phyloP scores from a whole-genome alignment of 2,888 invertebrate genomes.

The Erpobdella octoculata region DNA sequence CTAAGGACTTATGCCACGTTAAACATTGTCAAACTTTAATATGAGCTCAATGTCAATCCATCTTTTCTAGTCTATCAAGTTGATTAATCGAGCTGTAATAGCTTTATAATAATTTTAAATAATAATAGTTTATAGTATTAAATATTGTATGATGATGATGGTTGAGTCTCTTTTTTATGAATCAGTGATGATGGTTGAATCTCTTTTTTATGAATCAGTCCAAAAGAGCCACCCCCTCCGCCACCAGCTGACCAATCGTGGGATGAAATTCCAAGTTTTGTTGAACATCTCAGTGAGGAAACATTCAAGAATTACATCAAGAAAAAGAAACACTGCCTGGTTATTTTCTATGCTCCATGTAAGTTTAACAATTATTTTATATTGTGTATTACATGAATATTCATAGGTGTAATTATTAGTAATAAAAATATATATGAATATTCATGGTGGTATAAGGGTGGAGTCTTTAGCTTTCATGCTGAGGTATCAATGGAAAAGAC shows the following conservation, averaged over 20 bases:
- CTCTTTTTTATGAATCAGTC: slow-evolving; percentile 49
- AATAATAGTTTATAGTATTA: background rate
- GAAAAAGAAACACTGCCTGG: slow-evolving; percentile 75
- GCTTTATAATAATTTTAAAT: background rate
- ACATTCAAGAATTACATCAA: slow-evolving; percentile 68
- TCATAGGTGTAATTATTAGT: background rate
- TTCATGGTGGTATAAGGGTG: background rate
- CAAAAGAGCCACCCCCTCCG: slow-evolving; percentile 71
- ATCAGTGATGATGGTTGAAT: no score
- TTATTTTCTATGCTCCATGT: slow-evolving; percentile 91
- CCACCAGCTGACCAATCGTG: slow-evolving; percentile 73
- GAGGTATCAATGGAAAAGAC: no score
- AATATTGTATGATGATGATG: background rate
- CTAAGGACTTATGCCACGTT: no score
- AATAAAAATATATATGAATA: background rate
- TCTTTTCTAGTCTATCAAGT: no score
- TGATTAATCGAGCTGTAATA: no score
- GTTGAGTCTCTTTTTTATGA: no score
- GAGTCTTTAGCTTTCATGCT: no score
- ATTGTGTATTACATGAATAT: background rate
- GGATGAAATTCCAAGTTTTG: slow-evolving; percentile 66
- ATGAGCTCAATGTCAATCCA: no score
- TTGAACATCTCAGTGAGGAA: slow-evolving; percentile 68
- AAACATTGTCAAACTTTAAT: no score
- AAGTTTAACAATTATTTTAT: slow-evolving; percentile 57